A percentile compares a stretch with the other conserved stretches of the same genome.
phyloP scores from a whole-genome alignment of 2,797 vertebrate species.

The Hephaestus fuliginosus region DNA sequence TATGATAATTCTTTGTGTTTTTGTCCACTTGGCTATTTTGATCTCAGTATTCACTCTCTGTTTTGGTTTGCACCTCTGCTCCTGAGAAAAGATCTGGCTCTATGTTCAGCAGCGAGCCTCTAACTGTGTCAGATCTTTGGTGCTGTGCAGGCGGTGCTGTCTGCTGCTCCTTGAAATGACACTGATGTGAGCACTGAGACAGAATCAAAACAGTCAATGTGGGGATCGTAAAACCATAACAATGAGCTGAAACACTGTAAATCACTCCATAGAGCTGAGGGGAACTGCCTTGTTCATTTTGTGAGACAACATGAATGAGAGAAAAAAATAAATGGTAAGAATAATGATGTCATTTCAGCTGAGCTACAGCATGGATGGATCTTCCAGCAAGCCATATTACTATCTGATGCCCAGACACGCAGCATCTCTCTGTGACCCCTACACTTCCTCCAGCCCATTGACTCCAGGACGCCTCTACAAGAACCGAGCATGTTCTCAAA shows the following conservation, averaged over 20 bases:
- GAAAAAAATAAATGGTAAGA: not conserved
- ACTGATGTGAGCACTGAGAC: not conserved
- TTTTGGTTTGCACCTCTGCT: not conserved
- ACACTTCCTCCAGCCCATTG: conserved; percentile 73
- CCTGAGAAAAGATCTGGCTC: not conserved
- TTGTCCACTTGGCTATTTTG: not conserved
- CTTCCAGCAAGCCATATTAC: conserved; percentile 26
- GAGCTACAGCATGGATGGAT: not conserved
- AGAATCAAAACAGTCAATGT: conserved; percentile 6
- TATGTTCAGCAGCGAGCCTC: not conserved
- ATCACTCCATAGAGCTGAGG: not conserved
- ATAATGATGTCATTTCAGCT: not conserved
- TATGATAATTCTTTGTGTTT: not conserved
- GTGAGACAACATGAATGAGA: not conserved
- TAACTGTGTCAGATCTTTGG: not conserved
- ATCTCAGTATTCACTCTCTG: not conserved
- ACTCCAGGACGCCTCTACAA: conserved; percentile 64
- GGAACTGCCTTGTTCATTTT: not conserved
- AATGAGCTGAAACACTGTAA: not conserved
- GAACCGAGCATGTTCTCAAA: conserved; percentile 74
- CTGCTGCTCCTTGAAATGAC: not conserved
- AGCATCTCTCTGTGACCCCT: conserved; percentile 68
- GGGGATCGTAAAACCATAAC: not conserved
- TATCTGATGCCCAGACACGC: conserved; percentile 36
- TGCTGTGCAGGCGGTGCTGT: not conserved